Base-by-base conservation (phyloP, 2,888 invertebrate genomes). In the Linyphia triangularis region DNA sequence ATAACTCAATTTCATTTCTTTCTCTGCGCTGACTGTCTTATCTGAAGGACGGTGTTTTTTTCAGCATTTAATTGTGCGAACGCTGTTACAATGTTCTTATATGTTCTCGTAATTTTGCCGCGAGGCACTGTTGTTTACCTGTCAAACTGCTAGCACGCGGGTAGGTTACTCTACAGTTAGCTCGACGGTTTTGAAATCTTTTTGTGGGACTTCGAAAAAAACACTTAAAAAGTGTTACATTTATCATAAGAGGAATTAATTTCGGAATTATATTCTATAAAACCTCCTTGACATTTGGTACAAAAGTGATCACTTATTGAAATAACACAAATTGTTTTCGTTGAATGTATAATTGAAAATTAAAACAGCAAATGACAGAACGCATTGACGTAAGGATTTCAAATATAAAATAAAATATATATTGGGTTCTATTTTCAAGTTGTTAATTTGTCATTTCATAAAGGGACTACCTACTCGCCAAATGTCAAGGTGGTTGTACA, bases 1-100 rank as follows among this genome's bases (percentile, higher is more conserved):
- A 19, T 85, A 72, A 33, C 57, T 33, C 59, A 73, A 73, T 73
- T 73, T 59, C 73, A 59, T 30, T 57, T 19, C 19, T 57, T 73
- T 70, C 22, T 40, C n/a, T 43, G 16, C 43, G n/a, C 19, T 33
- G 57, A 19, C 19, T 19, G 22, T 59, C 30, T 19, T 22, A 22
- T 57, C 24, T 13, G 63, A 24, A 26, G 9, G 63, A 13, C n/a
- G 7, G 9, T 13, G 24, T 9, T 19, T 26, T n/a, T n/a, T 1
- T 43, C 16, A 13, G 13, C 13, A n/a, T 51, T 13, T 51, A 51
- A 43, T 70, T 2, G 10, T 33, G 24, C 4, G 7, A 22, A 24
- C 40, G 26, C 26, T 40, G 40, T n/a, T 13, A n/a, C 16, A 2
- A 26, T 51, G 3, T 26, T 30, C 6, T 7, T 65, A 30, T 19